Evolutionary conservation across 1,140 invertebrate genomes (phyloP), one percentile per base, ranked within the genome.

Genomic region (Batillaria attramentaria): DNA sequence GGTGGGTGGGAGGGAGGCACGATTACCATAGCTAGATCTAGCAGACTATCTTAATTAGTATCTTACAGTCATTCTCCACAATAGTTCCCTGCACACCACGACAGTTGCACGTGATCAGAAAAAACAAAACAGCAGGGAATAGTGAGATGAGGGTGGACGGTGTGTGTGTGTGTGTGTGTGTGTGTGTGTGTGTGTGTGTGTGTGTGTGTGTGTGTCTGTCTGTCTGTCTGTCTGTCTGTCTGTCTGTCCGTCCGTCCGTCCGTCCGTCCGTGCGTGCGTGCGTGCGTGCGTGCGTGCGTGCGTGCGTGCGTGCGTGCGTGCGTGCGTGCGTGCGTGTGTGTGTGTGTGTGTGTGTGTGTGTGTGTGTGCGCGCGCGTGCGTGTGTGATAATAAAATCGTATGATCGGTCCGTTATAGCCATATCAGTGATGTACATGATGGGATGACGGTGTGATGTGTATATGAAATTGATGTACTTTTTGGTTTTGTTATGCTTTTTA

Each of bases 121-220:
- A 10, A 10, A 24, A 13, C 24, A 10, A 31, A 10, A 2, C 57
- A 31, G 24, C 1, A 24, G 57, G 24, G 24, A 24, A n/a, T 8
- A 62, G 24, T 24, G 24, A 2, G 24, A n/a, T 31, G 33, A 24
- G 57, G 24, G 33, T n/a, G 57, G 8, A 3, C 57, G 3, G 24
- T 0, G 31, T 66, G 28, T 66, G 4, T n/a, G 2, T 66, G 16
- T 3, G 31, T 39, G 37, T n/a, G 66, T 69, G 66, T 41, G 33
- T 24, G 6, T 16, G 37, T 41, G 35, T 10, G 66, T 41, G 66
- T 24, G 66, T 41, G 66, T 24, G 66, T 69, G 66, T 41, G 37
- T 69, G 66, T 41, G 37, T 69, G 66, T 41, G 39, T 69, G 66
- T 41, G 66, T 69, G 66, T 41, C 35, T 69, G 66, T 41, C 35